Evolutionary conservation across 2,888 invertebrate species (phyloP).

Genomic region (Campoplex capitator): DNA sequence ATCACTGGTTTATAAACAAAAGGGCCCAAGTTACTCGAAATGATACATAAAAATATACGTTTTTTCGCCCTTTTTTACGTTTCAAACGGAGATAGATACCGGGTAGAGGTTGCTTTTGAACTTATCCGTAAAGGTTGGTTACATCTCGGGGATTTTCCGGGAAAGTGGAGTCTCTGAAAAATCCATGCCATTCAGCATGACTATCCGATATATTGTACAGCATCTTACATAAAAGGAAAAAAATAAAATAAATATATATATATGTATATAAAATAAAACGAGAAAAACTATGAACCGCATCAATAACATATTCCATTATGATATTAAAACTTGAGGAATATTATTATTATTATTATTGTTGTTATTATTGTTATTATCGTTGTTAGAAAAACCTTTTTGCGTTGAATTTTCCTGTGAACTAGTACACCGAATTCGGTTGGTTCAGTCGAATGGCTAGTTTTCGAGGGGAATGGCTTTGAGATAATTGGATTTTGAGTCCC

Average conservation of each 20-base stretch:
- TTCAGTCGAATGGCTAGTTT: background rate
- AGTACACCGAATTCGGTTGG: background rate
- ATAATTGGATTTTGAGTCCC: background rate
- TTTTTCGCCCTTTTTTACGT: background rate
- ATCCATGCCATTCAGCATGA: slow-evolving; percentile 42
- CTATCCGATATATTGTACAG: slow-evolving; percentile 36
- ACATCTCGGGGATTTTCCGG: slow-evolving; percentile 34
- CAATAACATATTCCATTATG: slow-evolving; percentile 46
- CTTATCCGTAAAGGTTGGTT: slow-evolving; percentile 26
- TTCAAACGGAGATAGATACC: background rate
- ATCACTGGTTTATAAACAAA: background rate
- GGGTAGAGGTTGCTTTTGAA: slow-evolving; percentile 18
- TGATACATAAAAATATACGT: no score
- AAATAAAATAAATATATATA: background rate
- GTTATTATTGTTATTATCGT: background rate
- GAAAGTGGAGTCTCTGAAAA: slow-evolving; percentile 30
- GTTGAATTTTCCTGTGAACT: background rate
- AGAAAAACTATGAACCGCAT: background rate
- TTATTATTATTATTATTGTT: background rate
- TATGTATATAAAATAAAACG: background rate
- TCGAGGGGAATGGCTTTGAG: background rate
- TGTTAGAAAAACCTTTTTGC: background rate
- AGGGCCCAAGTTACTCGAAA: background rate
- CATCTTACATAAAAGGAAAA: background rate
- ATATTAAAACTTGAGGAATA: slow-evolving; percentile 34